Conservation (phyloP, 2,797 vertebrate species). For the Acrossocheilus fasciatus region DNA sequence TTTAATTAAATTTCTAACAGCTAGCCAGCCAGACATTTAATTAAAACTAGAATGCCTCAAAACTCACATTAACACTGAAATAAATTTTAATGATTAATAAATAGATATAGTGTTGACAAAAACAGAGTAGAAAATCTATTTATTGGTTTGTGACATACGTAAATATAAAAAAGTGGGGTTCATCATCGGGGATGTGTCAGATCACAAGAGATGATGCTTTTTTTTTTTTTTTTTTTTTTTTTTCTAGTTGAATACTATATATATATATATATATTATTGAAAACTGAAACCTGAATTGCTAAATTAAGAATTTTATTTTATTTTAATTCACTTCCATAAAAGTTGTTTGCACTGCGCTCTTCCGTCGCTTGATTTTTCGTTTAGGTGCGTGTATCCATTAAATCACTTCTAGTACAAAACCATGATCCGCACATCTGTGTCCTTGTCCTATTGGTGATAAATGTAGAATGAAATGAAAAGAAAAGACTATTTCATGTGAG, state of each 20-base stretch:
- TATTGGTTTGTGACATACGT: neutral
- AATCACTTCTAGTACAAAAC: no score
- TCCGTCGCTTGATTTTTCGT: no score
- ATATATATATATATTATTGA: neutral
- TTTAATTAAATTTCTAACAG: neutral
- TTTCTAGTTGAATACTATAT: neutral
- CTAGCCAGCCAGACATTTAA: conserved; percentile 9
- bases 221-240: neutral
- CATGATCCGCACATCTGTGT: no score
- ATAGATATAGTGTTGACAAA: neutral
- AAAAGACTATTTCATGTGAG: no score
- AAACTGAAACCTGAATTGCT: neutral
- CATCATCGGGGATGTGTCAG: neutral
- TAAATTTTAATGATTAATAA: neutral
- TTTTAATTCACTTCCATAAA: neutral
- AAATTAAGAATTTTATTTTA: neutral
- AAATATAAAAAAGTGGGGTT: neutral
- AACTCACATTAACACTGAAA: neutral
- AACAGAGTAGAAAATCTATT: neutral
- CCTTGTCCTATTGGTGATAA: no score
- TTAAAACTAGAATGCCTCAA: neutral
- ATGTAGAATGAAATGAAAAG: no score
- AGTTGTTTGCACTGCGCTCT: no score
- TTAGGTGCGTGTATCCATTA: no score
- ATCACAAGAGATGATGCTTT: neutral